A percentile compares a stretch with the other conserved stretches of the same genome.
These are phyloP conservation scores for Zeuzera pyrina DNA, from an alignment of 2,888 invertebrate species.

Conservation along the genomic window DNA sequence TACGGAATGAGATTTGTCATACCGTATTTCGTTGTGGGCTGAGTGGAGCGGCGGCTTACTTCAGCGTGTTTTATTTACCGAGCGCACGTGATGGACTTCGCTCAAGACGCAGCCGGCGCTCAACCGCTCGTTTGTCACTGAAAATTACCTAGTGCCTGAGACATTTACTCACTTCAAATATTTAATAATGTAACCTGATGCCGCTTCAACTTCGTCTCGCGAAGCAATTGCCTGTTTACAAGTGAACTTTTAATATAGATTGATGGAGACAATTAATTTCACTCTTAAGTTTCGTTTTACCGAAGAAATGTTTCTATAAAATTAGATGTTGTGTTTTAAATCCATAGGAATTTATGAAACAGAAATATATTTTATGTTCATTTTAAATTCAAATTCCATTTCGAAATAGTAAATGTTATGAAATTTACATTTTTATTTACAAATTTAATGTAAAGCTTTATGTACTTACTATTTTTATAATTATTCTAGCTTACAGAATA, in stretches of 20 bases:
- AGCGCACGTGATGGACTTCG: conserved; percentile 45
- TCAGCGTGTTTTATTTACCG: conserved; percentile 52
- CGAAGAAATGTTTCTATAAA: no score
- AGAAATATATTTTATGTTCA: no score
- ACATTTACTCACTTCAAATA: conserved; percentile 35
- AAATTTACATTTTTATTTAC: no score
- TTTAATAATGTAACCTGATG: conserved; percentile 26
- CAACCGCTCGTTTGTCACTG: conserved; percentile 55
- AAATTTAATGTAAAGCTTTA: no score
- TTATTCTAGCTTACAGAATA: no score
- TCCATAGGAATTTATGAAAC: no score
- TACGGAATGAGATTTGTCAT: conserved; percentile 53
- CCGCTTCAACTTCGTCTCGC: not conserved
- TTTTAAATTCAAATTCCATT: no score
- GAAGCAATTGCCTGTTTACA: no score
- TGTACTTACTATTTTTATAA: no score
- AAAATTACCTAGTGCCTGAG: conserved; percentile 35
- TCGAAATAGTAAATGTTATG: no score
- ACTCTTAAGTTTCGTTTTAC: no score
- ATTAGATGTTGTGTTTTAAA: no score
- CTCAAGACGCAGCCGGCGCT: conserved; percentile 37
- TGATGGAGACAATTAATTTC: not conserved
- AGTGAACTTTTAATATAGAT: not conserved
- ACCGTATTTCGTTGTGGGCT: conserved; percentile 30
- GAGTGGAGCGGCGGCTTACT: conserved; percentile 25